Conservation (phyloP, 2,113 vertebrate species). For the Deroptyus accipitrinus region DNA sequence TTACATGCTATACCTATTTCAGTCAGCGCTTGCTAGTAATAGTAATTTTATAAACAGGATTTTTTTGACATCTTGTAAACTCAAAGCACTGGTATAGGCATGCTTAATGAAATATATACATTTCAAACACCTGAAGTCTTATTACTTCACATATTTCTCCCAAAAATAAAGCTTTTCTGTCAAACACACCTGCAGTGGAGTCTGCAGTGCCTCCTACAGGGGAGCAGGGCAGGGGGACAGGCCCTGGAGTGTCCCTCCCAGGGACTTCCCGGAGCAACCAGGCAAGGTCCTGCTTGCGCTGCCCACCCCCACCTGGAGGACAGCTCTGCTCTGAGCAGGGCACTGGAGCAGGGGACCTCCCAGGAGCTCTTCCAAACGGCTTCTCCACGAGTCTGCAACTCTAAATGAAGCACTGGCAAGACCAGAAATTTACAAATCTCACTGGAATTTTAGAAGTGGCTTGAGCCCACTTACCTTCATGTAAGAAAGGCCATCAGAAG, state of each 20-base stretch:
- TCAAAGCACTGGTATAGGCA: neutral
- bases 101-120: neutral
- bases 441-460: neutral
- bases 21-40: neutral
- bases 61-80: neutral
- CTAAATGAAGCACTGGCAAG: neutral
- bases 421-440: neutral
- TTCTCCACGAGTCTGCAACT: neutral
- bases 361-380: neutral
- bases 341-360: fast-evolving
- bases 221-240: neutral
- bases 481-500: neutral
- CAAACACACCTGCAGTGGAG: neutral
- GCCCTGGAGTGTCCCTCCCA: fast-evolving
- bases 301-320: fast-evolving
- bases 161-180: neutral
- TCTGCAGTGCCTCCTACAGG: fast-evolving
- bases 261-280: neutral
- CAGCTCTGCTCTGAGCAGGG: neutral
- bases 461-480: neutral
- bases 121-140: neutral
- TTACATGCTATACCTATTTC: neutral
- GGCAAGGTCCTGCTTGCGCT: fast-evolving
- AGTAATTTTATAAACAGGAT: neutral
- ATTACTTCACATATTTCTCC: neutral